Evolutionary conservation across 2,797 vertebrate species (phyloP).

Genomic region (Bovichtus diacanthus): DNA sequence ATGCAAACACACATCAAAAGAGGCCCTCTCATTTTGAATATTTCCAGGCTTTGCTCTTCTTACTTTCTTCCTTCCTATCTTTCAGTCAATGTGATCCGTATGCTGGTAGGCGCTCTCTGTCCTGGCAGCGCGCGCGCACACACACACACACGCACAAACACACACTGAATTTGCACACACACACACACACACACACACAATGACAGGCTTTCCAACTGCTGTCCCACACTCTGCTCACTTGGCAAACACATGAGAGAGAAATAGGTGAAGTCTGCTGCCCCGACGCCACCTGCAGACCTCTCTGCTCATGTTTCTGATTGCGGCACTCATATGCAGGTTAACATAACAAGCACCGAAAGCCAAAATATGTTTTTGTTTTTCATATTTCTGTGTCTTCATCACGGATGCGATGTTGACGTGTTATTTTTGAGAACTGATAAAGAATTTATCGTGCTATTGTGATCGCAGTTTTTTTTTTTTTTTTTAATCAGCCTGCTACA

Average conservation of each 20-base stretch:
- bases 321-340: slow-evolving; percentile 66
- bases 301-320: slow-evolving; percentile 67
- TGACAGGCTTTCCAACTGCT: slow-evolving; percentile 50
- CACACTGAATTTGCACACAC: neutral
- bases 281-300: slow-evolving; percentile 72
- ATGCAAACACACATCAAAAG: slow-evolving; percentile 87
- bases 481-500: too few species aligned
- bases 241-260: slow-evolving; percentile 46
- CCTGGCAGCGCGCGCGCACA: slow-evolving; percentile 47
- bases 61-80: slow-evolving; percentile 76
- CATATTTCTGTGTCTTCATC: slow-evolving; percentile 47
- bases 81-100: slow-evolving; percentile 57
- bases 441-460: neutral
- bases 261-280: slow-evolving; percentile 65
- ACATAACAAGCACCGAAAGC: slow-evolving; percentile 50
- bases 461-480: too few species aligned
- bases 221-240: slow-evolving; percentile 66
- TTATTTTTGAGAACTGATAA: neutral
- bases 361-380: slow-evolving; percentile 61
- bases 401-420: neutral
- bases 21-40: slow-evolving; percentile 70
- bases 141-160: slow-evolving; percentile 19
- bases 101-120: slow-evolving; percentile 74
- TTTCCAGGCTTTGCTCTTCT: slow-evolving; percentile 70
- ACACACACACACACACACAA: slow-evolving; percentile 4